Percentiles rank a stretch among this genome's conserved stretches.
phyloP scores from a whole-genome alignment of 1,140 invertebrate genomes.

The Drosophila sproati region DNA sequence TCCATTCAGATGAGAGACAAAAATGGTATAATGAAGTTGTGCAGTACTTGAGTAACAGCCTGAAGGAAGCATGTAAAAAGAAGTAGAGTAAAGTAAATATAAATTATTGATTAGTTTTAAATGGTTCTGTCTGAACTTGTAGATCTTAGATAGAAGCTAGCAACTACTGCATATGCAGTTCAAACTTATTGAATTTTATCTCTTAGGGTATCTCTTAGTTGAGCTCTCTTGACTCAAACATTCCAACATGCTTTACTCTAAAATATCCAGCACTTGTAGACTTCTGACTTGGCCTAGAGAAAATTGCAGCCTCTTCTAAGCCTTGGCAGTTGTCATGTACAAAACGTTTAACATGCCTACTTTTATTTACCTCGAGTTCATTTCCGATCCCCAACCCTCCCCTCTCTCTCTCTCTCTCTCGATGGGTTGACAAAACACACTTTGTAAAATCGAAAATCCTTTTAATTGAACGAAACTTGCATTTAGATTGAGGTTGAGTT shows the following conservation, averaged over 20 bases:
- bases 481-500: constrained; percentile 12
- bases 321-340: constrained; percentile 71
- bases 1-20: too few species aligned
- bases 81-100: too few species aligned
- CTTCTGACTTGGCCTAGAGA: constrained; percentile 20
- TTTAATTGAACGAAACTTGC: constrained; percentile 78
- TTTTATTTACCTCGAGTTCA: constrained; percentile 70
- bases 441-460: constrained; percentile 80
- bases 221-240: too few species aligned
- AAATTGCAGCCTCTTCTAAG: constrained; percentile 61
- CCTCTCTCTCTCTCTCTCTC: neutral
- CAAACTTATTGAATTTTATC: too few species aligned
- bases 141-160: too few species aligned
- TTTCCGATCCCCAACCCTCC: neutral
- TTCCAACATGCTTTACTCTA: neutral
- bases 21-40: too few species aligned
- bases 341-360: constrained; percentile 77
- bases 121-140: too few species aligned
- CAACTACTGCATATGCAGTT: too few species aligned
- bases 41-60: too few species aligned
- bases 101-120: too few species aligned
- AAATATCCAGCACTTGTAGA: constrained; percentile 69
- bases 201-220: too few species aligned
- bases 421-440: constrained; percentile 65
- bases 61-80: too few species aligned